Base-by-base conservation (phyloP, 1,140 invertebrate species). In the Aphelinus certus region DNA sequence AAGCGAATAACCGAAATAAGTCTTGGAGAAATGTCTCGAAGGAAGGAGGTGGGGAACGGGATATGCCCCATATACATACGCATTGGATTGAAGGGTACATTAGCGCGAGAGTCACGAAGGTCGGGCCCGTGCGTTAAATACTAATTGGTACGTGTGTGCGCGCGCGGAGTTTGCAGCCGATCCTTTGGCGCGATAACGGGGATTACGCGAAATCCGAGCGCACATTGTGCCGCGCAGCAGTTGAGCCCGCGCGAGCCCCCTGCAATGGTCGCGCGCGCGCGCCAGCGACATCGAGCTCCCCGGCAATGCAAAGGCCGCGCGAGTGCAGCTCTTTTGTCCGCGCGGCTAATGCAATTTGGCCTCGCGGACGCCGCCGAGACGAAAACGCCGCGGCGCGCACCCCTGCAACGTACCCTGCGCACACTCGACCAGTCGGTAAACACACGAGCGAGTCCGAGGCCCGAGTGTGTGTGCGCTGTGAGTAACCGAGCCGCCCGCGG, bases 71-170 rank as follows among this genome's bases (percentile, higher is more conserved):
- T 26, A 26, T 26, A 26, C 26, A 26, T 26, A 26, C 26, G 26
- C 26, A 26, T 26, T 26, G 26, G 26, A 26, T 26, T 26, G 26
- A 26, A 26, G 26, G 26, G 26, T 26, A 26, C 26, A 26, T 26
- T 26, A 26, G 26, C 26, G 26, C 26, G 26, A 26, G 26, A 26
- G 26, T 26, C 26, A 26, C 26, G 26, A 26, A 26, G 26, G 26
- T 26, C 26, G 26, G 26, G 26, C 26, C 26, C 80, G 76, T 82
- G 77, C 81, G 81, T 84, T 79, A 82, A 82, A 83, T 80, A 81
- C 75, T 83, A 81, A 83, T 83, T 83, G 80, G 26, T 60, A 62
- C 47, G 42, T 26, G 42, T 71, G 55, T 64, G 75, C 57, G 76
- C 68, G 62, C 58, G 62, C 66, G 63, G 63, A 66, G 58, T 73